Percentiles rank a stretch among this genome's conserved stretches.
Conservation (phyloP, 2,797 vertebrate genomes). For the Menidia menidia region DNA sequence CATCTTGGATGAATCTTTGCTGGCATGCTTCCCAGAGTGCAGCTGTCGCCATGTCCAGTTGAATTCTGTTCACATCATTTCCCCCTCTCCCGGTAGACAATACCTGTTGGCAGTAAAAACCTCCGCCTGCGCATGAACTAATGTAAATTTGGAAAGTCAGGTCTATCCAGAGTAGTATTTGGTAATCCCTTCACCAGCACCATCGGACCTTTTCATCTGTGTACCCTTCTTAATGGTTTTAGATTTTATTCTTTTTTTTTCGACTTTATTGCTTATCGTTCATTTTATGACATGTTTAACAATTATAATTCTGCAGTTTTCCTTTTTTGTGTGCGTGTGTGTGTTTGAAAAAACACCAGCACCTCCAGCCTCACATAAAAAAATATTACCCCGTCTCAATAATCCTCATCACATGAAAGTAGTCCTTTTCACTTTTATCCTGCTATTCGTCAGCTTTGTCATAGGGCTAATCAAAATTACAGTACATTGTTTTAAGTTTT, state of each 20-base stretch:
- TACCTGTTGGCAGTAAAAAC: slow-evolving; percentile 73
- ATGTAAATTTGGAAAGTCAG: slow-evolving; percentile 68
- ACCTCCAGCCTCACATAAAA: slow-evolving; percentile 25
- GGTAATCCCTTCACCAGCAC: slow-evolving; percentile 41
- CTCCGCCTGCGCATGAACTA: slow-evolving; percentile 68
- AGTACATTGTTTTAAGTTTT: slow-evolving; percentile 13
- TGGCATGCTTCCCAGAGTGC: slow-evolving; percentile 79
- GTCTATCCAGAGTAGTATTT: slow-evolving; percentile 50
- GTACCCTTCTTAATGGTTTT: slow-evolving; percentile 59
- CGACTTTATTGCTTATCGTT: slow-evolving; percentile 33
- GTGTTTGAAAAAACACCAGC: slow-evolving; percentile 4
- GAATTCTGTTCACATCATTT: slow-evolving; percentile 77
- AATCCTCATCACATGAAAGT: slow-evolving; percentile 56
- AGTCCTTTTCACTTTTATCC: slow-evolving; percentile 31
- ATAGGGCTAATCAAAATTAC: slow-evolving; percentile 30
- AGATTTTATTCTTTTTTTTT: slow-evolving; percentile 33
- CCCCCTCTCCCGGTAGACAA: slow-evolving; percentile 65
- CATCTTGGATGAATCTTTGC: slow-evolving; percentile 75
- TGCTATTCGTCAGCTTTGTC: slow-evolving; percentile 39
- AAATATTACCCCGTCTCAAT: slow-evolving; percentile 56
- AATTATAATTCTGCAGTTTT: slow-evolving; percentile 47
- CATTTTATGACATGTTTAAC: slow-evolving; percentile 44
- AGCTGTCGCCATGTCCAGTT: slow-evolving; percentile 78
- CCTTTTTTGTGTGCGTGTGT: slow-evolving; percentile 10
- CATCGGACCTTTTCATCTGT: slow-evolving; percentile 30